These are phyloP conservation scores for Leucoraja ocellata DNA, from an alignment of 2,797 vertebrate species.

Conservation along the genomic window DNA sequence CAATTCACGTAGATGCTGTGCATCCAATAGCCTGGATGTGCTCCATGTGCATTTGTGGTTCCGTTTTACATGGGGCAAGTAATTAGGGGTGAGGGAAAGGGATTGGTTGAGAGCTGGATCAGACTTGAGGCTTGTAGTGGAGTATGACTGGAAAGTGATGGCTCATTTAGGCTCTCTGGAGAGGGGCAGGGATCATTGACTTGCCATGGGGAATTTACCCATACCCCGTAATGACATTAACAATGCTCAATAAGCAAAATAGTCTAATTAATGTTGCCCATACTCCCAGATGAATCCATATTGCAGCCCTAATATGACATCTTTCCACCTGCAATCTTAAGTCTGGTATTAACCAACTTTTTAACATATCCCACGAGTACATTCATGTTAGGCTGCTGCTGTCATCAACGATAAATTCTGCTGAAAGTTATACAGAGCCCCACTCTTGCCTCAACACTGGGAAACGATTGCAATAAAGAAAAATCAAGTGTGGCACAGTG, in stretches of 20 bases:
- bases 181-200: too few relatives aligned
- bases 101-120: too few relatives aligned
- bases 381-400: not conserved
- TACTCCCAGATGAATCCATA: not conserved
- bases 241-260: not conserved
- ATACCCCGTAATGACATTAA: not conserved
- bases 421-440: not conserved
- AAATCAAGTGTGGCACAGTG: not conserved
- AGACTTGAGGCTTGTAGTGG: too few relatives aligned
- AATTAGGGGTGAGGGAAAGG: too few relatives aligned
- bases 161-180: too few relatives aligned
- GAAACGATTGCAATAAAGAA: not conserved
- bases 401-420: not conserved
- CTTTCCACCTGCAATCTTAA: not conserved
- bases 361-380: not conserved
- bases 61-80: too few relatives aligned
- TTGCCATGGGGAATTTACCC: not conserved
- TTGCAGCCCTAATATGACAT: not conserved
- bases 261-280: not conserved
- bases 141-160: too few relatives aligned
- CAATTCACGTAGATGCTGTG: not conserved
- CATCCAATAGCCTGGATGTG: too few relatives aligned
- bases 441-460: not conserved
- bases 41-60: too few relatives aligned
- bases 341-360: not conserved